Evolutionary conservation across 2,888 invertebrate species (phyloP), one percentile per base, ranked within the genome.

Genomic region (Spodoptera littoralis): DNA sequence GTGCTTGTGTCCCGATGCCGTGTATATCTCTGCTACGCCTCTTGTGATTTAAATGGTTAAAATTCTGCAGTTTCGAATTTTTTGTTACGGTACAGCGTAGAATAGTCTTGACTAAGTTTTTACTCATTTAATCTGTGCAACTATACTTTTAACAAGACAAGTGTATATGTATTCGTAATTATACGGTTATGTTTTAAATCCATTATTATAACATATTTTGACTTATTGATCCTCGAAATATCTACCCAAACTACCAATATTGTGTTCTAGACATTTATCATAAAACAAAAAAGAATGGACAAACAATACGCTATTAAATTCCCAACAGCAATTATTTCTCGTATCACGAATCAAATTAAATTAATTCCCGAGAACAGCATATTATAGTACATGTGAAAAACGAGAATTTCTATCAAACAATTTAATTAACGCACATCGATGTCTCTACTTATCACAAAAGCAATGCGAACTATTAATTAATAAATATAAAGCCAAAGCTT

Each of bases 401-500:
- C 22, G n/a, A 24, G n/a, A 43, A 43, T 13, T 24, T 13, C 41
- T 54, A 18, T 43, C 18, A 41, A 56, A 30, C 24, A 46, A 62
- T 56, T 62, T 73, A 67, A 67, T 56, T 55, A 73, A n/a, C 54
- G 11, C 12, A 8, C 13, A 68, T 27, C 43, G 6, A 61, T 57
- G 53, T 62, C 57, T 49, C 48, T 18, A 30, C 11, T 42, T 22
- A 48, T 24, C 45, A 54, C 43, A n/a, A 6, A 43, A 65, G 27
- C 60, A 63, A 43, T 52, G 66, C 54, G 60, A 48, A 49, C 46
- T 48, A 63, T 65, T 77, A 69, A 69, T 72, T 72, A 68, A 76
- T 66, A 68, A 36, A 65, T 72, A 80, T 82, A 79, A 80, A 82
- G 75, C 83, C 78, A 82, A 84, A 82, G 77, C 82, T 79, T 80